phyloP scores from a whole-genome alignment of 2,797 vertebrate species.

The Stomatorhinus walkeri region DNA sequence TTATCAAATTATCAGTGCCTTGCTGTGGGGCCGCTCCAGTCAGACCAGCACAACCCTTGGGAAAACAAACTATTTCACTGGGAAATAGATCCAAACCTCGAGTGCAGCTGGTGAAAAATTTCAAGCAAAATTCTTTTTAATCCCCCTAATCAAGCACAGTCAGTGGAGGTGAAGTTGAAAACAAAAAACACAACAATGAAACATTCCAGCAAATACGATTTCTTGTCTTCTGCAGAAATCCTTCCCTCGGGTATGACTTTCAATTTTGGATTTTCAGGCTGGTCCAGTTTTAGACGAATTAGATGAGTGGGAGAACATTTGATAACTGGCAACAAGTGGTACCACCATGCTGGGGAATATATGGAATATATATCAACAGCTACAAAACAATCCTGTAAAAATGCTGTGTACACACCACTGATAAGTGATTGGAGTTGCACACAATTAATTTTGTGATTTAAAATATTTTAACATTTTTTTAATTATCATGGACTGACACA shows the following conservation, averaged over 20 bases:
- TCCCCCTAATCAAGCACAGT: slow-evolving; percentile 3
- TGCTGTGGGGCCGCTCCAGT: slow-evolving; percentile 42
- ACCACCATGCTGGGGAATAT: background rate
- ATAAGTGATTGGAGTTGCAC: background rate
- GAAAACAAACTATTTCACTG: slow-evolving; percentile 48
- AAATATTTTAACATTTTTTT: background rate
- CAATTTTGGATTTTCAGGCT: slow-evolving; percentile 9
- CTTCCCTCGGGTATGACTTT: slow-evolving; percentile 14
- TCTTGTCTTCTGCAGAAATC: slow-evolving; percentile 26
- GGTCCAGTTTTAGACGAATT: background rate
- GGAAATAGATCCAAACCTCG: slow-evolving; percentile 36
- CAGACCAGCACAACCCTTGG: slow-evolving; percentile 47
- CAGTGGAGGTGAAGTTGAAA: slow-evolving; percentile 10
- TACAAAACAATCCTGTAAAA: background rate
- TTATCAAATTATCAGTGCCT: slow-evolving; percentile 41
- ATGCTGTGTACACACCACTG: background rate
- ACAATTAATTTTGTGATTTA: background rate
- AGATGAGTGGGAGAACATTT: slow-evolving; percentile 1
- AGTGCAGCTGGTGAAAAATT: slow-evolving; percentile 45
- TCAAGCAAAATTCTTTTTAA: slow-evolving; percentile 6
- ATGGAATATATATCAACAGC: background rate
- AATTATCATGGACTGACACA: background rate
- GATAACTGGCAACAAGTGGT: background rate
- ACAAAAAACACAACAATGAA: background rate
- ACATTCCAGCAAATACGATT: slow-evolving; percentile 19